phyloP scores from a whole-genome alignment of 1,140 invertebrate genomes.

The Drosophila littoralis region DNA sequence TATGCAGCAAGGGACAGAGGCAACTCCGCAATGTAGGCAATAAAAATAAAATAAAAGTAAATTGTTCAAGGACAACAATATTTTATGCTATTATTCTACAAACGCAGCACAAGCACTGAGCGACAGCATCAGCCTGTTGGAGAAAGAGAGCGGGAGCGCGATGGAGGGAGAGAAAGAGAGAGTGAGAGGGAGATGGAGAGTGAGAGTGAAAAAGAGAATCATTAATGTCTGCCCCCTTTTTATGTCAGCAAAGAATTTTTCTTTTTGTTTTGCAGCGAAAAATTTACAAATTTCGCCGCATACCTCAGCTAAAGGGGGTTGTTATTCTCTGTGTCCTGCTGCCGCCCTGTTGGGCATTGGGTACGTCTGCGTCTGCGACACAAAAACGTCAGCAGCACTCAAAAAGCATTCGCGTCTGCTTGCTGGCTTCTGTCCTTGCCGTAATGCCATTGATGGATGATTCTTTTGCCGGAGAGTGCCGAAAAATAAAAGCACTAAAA shows the following conservation, averaged over 20 bases:
- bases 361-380: constrained; percentile 60
- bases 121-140: neutral
- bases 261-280: constrained; percentile 48
- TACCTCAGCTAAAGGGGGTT: constrained; percentile 21
- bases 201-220: neutral
- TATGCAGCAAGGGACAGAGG: constrained; percentile 22
- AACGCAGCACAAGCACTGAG: constrained; percentile 20
- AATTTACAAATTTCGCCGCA: constrained; percentile 49
- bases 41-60: constrained; percentile 84
- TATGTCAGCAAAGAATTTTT: constrained; percentile 15
- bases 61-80: constrained; percentile 83
- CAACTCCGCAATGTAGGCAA: constrained; percentile 66
- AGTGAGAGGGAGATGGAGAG: neutral
- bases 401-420: constrained; percentile 32
- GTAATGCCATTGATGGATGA: constrained; percentile 83
- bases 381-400: constrained; percentile 72
- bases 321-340: constrained; percentile 18
- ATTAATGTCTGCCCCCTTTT: constrained; percentile 14
- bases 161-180: neutral
- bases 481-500: constrained; percentile 77
- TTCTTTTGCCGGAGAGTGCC: constrained; percentile 63
- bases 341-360: constrained; percentile 8
- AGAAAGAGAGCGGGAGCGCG: neutral
- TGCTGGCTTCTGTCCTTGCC: constrained; percentile 54
- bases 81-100: constrained; percentile 81